These are phyloP conservation scores for Peromyscus maniculatus DNA, from an alignment of 2,113 vertebrate species.

Conservation along the genomic window DNA sequence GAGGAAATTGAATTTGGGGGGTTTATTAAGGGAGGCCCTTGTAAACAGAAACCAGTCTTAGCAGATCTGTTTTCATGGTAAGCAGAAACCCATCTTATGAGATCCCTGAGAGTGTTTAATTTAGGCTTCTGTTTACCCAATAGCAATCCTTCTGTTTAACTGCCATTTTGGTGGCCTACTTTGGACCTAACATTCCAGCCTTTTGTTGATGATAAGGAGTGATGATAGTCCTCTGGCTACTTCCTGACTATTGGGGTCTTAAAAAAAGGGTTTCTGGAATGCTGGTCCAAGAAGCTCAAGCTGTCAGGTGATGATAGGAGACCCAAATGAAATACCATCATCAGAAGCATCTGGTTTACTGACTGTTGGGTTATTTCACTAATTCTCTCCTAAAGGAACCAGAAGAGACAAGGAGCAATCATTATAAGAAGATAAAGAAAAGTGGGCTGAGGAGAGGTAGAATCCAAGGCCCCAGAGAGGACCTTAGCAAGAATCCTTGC, in stretches of 20 bases:
- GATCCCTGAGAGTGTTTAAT: background rate
- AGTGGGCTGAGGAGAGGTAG: background rate
- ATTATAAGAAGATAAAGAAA: background rate
- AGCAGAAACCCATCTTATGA: background rate
- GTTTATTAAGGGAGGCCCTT: background rate
- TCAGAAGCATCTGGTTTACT: background rate
- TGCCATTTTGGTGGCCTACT: background rate
- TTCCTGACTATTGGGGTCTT: background rate
- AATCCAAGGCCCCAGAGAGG: background rate
- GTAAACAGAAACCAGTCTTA: background rate
- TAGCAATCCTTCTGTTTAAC: background rate
- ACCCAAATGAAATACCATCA: background rate
- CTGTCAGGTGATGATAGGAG: background rate
- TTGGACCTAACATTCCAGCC: background rate
- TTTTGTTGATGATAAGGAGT: background rate
- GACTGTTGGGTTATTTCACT: background rate
- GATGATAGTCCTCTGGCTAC: background rate
- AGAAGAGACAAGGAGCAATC: background rate
- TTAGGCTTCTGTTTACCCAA: background rate
- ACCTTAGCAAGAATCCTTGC: background rate
- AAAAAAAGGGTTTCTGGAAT: background rate
- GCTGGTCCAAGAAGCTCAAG: background rate
- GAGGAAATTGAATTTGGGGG: background rate
- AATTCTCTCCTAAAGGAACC: background rate
- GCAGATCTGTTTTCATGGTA: background rate